Base-by-base conservation (phyloP, 2,888 invertebrate species). In the Orchesellides sinensis region DNA sequence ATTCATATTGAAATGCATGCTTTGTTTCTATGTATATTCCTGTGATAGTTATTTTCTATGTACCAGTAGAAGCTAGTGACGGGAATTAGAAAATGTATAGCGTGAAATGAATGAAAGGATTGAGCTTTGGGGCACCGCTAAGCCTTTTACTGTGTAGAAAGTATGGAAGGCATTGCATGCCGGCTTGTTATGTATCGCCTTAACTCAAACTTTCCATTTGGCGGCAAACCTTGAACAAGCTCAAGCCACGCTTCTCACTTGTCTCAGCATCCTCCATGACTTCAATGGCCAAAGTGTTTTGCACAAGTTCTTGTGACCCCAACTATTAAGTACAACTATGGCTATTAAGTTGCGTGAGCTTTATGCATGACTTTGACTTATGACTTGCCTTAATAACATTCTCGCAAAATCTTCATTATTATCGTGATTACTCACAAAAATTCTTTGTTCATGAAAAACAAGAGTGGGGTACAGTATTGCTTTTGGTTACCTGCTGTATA, bases 261-360 rank as follows among this genome's bases (percentile, higher is more conserved):
- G 29, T 83, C 75, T 77, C 83, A 83, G 83, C 83, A 83, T 83
- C 83, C 83, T 83, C 83, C 83, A 27, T 32, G 35, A 6, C 45
- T 63, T 81, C 80, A n/a, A 81, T 81, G 81, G 61, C 52, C 40
- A 63, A 23, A 59, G n/a, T 63, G 47, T 68, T 19, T 17, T 21
- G 54, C 72, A 56, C 35, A n/a, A n/a, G n/a, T n/a, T n/a, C 79
- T 65, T 21, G 10, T 73, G 19, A 35, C 66, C 54, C 65, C 69
- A 29, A 45, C 45, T 45, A 17, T 17, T n/a, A 45, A 45, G 45
- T n/a, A n/a, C n/a, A n/a, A n/a, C n/a, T n/a, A n/a, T n/a, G n/a
- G n/a, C n/a, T n/a, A n/a, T n/a, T n/a, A n/a, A n/a, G n/a, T n/a
- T n/a, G n/a, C n/a, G n/a, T n/a, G n/a, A n/a, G n/a, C n/a, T n/a